Base-by-base conservation (phyloP, 2,113 vertebrate species). In the Oncorhynchus kisutch region DNA sequence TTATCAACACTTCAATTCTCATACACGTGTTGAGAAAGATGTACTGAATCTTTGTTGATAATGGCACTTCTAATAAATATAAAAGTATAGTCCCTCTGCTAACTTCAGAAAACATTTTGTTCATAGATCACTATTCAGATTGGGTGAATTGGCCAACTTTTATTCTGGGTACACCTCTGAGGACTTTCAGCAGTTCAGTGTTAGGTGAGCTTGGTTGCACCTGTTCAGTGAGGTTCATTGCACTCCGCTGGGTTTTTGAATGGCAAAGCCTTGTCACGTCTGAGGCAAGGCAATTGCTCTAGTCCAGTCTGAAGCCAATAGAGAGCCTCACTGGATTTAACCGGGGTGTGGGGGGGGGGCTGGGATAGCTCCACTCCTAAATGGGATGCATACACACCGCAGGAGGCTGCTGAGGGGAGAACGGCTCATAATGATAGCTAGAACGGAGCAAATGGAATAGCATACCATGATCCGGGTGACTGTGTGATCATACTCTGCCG, bases 251-350 rank as follows among this genome's bases (percentile, higher is more conserved):
- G 74, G 73, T 84, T 84, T 85, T 18, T 70, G 80, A 85, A 85
- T 85, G 83, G 81, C 79, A 70, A 76, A 71, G 74, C 79, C 79
- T 71, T 72, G 78, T 88, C 72, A 45, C 12, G 22, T 71, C n/a
- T n/a, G 9, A 74, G 22, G 13, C 5, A 27, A 78, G 49, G 39
- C 39, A 45, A 57, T 8, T 18, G 64, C 49, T 66, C 62, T 77
- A 71, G 69, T 77, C 74, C 57, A 80, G 67, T 69, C 80, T 39
- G 25, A 78, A 78, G 84, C 69, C 29, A 22, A 78, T 78, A 82
- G 67, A 81, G 66, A 83, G 81, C 68, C 29, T 86, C 80, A 57
- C 78, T 88, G 82, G 86, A 82, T 85, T 80, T 70, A 77, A 67
- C 78, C 74, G 73, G 81, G 59, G 57, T 24, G 54, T 39, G n/a